Conservation (phyloP, 92 coral and sea anemone genomes). For the Zoanthus sociatus region DNA sequence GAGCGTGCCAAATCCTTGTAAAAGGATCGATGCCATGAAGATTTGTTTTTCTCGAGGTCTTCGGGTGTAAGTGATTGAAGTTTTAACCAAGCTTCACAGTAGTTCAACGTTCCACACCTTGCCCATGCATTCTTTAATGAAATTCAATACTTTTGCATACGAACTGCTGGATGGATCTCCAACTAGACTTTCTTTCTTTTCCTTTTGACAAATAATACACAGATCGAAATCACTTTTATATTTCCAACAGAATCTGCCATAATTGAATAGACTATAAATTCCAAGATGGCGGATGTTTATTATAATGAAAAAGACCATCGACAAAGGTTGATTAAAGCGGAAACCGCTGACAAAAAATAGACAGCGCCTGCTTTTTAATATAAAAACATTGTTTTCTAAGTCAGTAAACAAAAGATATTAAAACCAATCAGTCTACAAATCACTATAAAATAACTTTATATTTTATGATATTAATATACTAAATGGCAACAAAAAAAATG, state of each 20-base stretch:
- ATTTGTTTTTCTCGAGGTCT: constrained; percentile 39
- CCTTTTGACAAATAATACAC: constrained; percentile 62
- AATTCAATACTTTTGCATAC: constrained; percentile 37
- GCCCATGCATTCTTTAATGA: constrained; percentile 50
- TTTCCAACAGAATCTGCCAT: constrained; percentile 36
- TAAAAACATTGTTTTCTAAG: constrained; percentile 23
- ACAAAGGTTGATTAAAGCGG: background rate
- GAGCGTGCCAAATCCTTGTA: constrained; percentile 52
- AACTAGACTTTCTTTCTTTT: constrained; percentile 54
- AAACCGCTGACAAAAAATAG: constrained; percentile 13
- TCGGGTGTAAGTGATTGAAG: constrained; percentile 39
- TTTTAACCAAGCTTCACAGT: constrained; percentile 55
- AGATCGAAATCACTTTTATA: constrained; percentile 35
- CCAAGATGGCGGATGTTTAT: constrained; percentile 55
- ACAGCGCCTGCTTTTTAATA: constrained; percentile 18
- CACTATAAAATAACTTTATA: constrained; percentile 6
- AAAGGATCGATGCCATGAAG: constrained; percentile 60
- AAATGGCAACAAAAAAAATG: constrained; percentile 5
- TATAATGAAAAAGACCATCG: constrained; percentile 42
- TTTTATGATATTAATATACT: constrained; percentile 18
- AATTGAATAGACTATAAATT: constrained; percentile 42
- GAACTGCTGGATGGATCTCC: constrained; percentile 40
- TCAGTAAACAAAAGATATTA: constrained; percentile 18
- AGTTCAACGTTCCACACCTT: constrained; percentile 13
- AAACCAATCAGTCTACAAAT: constrained; percentile 13